These are phyloP conservation scores for Martes martes DNA, from an alignment of 2,113 vertebrate genomes.

Conservation along the genomic window DNA sequence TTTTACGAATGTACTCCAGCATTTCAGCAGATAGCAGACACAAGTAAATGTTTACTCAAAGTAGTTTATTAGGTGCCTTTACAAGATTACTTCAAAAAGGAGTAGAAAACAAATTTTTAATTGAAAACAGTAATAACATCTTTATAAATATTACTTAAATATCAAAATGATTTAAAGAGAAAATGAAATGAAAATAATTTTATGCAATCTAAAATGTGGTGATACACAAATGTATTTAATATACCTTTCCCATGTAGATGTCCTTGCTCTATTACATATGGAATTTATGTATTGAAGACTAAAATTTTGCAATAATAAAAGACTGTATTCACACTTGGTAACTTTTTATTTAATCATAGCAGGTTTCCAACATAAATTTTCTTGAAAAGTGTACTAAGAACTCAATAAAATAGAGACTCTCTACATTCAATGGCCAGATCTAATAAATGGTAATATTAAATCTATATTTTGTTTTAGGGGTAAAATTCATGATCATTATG, in stretches of 20 bases:
- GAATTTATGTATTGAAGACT: background rate
- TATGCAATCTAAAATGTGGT: background rate
- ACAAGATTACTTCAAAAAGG: background rate
- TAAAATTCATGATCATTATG: background rate
- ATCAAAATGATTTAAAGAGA: constrained; percentile 1
- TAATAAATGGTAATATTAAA: background rate
- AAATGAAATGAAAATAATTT: background rate
- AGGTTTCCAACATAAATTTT: background rate
- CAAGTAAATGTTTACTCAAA: background rate
- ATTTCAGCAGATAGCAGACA: background rate
- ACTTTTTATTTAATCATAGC: background rate
- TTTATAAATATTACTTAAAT: background rate
- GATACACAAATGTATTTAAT: background rate
- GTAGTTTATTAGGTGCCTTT: background rate
- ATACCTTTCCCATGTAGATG: background rate
- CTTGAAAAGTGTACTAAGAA: background rate
- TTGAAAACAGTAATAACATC: background rate
- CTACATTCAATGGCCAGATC: background rate
- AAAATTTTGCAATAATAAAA: background rate
- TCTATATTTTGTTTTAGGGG: background rate
- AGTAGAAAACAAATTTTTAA: background rate
- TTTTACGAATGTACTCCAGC: background rate
- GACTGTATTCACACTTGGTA: background rate
- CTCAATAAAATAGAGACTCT: background rate
- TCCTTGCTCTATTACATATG: background rate